phyloP scores from a whole-genome alignment of 2,888 invertebrate species.

The Drosophila atroscutellata region DNA sequence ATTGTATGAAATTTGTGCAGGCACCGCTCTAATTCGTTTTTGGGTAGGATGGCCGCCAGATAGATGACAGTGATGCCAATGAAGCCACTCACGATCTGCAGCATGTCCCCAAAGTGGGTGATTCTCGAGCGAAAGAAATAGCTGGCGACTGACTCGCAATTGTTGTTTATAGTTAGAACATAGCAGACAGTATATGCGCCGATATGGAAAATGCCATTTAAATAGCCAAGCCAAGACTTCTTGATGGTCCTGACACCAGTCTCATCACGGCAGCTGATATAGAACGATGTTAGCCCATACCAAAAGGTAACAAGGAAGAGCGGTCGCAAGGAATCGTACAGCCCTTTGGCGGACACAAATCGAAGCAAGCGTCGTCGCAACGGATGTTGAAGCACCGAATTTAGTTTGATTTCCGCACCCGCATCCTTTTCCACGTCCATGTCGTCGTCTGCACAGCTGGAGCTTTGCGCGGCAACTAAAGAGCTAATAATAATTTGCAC shows the following conservation, averaged over 20 bases:
- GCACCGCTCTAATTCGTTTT: slow-evolving; percentile 77
- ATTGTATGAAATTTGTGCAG: slow-evolving; percentile 74
- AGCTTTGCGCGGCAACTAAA: slow-evolving; percentile 68
- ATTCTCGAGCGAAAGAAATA: slow-evolving; percentile 83
- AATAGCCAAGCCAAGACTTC: slow-evolving; percentile 77
- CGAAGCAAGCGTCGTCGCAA: slow-evolving; percentile 58
- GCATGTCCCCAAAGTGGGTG: slow-evolving; percentile 81
- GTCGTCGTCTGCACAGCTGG: slow-evolving; percentile 46
- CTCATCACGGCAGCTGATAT: slow-evolving; percentile 53
- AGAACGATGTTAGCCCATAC: slow-evolving; percentile 83
- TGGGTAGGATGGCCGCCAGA: slow-evolving; percentile 78
- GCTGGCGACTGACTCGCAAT: slow-evolving; percentile 83
- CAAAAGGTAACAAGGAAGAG: slow-evolving; percentile 76
- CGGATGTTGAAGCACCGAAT: slow-evolving; percentile 38
- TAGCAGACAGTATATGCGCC: slow-evolving; percentile 76
- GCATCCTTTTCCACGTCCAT: slow-evolving; percentile 52
- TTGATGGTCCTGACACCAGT: slow-evolving; percentile 67
- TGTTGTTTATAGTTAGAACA: slow-evolving; percentile 74
- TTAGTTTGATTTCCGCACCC: slow-evolving; percentile 33
- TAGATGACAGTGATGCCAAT: slow-evolving; percentile 83
- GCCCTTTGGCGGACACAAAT: slow-evolving; percentile 75
- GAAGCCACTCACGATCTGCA: slow-evolving; percentile 82
- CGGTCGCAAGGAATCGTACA: slow-evolving; percentile 81
- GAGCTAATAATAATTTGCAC: slow-evolving; percentile 54
- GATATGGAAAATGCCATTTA: slow-evolving; percentile 77